Evolutionary conservation across 2,797 vertebrate species (phyloP), one percentile per base, ranked within the genome.

Genomic region (Hipposideros larvatus): DNA sequence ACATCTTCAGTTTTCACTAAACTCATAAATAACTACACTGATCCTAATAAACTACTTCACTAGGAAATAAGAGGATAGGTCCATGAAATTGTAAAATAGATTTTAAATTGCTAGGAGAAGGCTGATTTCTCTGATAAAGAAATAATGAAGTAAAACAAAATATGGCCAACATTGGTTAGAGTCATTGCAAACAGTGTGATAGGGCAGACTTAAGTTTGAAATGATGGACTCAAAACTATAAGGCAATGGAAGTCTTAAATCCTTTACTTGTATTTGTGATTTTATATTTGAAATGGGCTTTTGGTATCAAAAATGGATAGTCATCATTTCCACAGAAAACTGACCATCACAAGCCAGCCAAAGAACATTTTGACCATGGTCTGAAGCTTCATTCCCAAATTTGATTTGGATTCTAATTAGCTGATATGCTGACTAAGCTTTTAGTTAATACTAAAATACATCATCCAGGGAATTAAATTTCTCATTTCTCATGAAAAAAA

Each of bases 41-140:
- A 74, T 96, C 37, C 92, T 96, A 97, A 97, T 94, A 83, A 97
- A 98, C 93, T 92, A 92, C 51, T 85, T 97, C 66, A 85, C 26
- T 61, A 26, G 70, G 83, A 96, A 91, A 53, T 70, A 92, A 13
- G 19, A 95, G 2, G 22, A 66, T 83, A 4, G 86, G 11, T 97
- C 84, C 94, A 92, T 95, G 80, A 98, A 97, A 96, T 95, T 98
- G 94, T 98, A 98, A 98, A 94, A 97, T 70, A 71, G 89, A 96
- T 97, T 98, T 97, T 82, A 97, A 97, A 97, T 97, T 85, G 53
- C 86, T 86, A 89, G 48, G 46, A 97, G 87, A 97, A 95, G 57
- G 79, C 87, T 95, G 46, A 97, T 96, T 98, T 98, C 70, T 97
- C 93, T 95, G 77, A 75, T 98, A 98, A 97, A 98, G 94, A 98